phyloP scores from a whole-genome alignment of 1,140 invertebrate species.

The Mactra quadrangularis region DNA sequence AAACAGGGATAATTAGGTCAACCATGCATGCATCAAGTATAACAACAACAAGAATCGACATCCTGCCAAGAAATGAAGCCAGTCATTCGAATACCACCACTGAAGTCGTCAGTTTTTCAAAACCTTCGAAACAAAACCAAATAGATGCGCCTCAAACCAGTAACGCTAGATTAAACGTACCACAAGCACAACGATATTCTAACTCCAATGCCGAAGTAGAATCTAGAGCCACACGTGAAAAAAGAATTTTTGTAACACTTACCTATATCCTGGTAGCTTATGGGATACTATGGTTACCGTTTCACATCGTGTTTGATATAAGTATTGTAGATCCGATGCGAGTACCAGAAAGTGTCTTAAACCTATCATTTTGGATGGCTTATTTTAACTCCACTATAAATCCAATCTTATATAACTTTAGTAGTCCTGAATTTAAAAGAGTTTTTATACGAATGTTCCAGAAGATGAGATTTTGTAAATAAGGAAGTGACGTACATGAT shows the following conservation, averaged over 20 bases:
- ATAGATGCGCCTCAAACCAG: not conserved
- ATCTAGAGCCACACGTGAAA: not conserved
- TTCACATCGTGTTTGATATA: conserved; percentile 79
- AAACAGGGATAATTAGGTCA: not conserved
- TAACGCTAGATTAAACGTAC: not conserved
- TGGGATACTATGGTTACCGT: conserved; percentile 78
- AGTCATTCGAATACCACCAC: not conserved
- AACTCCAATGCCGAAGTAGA: not conserved
- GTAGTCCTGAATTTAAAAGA: conserved; percentile 72
- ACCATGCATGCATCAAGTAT: not conserved
- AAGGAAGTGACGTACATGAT: no score
- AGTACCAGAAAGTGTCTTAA: conserved; percentile 69
- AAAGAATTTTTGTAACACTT: conserved; percentile 73
- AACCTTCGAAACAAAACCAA: not conserved
- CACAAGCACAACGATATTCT: not conserved
- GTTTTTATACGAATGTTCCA: conserved; percentile 73
- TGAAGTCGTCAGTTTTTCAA: not conserved
- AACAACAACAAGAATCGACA: not conserved
- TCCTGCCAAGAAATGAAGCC: not conserved
- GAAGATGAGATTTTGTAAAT: no score
- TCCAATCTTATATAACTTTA: conserved; percentile 81
- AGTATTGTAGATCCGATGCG: conserved; percentile 68
- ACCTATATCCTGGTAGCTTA: conserved; percentile 78
- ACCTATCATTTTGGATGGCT: conserved; percentile 78
- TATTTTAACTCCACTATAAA: conserved; percentile 82